Percentiles rank a stretch among this genome's conserved stretches.
phyloP scores from a whole-genome alignment of 2,797 vertebrate genomes.

The Mormyrops boulengeri region DNA sequence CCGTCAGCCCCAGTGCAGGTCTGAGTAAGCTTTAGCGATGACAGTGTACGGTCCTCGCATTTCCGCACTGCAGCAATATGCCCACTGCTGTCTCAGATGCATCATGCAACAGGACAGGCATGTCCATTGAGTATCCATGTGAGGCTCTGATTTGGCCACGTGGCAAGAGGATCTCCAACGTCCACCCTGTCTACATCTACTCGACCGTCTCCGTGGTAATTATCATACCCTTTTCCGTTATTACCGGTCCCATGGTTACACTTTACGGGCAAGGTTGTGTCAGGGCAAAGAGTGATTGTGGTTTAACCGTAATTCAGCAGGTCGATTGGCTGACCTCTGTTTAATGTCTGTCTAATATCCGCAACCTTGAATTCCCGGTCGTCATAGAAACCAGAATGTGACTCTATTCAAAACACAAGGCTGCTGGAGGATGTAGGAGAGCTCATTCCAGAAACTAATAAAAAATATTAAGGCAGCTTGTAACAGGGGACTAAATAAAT shows the following conservation, averaged over 20 bases:
- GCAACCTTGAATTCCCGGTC: conserved; percentile 51
- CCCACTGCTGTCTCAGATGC: not conserved
- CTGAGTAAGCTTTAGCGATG: not conserved
- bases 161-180: not conserved
- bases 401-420: conserved; percentile 54
- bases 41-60: not conserved
- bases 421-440: conserved; percentile 28
- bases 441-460: conserved; percentile 14
- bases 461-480: conserved; percentile 8
- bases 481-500: conserved; percentile 4
- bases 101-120: not conserved
- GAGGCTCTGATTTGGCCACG: not conserved
- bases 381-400: conserved; percentile 64
- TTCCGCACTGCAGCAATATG: not conserved
- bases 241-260: not conserved
- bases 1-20: not conserved
- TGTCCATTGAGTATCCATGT: not conserved
- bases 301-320: conserved; percentile 9
- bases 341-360: conserved; percentile 46
- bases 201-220: not conserved
- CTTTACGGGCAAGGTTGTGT: not conserved
- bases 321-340: conserved; percentile 32
- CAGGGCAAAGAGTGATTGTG: not conserved
- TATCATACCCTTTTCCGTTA: not conserved
- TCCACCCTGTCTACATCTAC: not conserved